These are phyloP conservation scores for Asarcornis scutulata DNA, from an alignment of 2,113 vertebrate genomes.

Conservation along the genomic window DNA sequence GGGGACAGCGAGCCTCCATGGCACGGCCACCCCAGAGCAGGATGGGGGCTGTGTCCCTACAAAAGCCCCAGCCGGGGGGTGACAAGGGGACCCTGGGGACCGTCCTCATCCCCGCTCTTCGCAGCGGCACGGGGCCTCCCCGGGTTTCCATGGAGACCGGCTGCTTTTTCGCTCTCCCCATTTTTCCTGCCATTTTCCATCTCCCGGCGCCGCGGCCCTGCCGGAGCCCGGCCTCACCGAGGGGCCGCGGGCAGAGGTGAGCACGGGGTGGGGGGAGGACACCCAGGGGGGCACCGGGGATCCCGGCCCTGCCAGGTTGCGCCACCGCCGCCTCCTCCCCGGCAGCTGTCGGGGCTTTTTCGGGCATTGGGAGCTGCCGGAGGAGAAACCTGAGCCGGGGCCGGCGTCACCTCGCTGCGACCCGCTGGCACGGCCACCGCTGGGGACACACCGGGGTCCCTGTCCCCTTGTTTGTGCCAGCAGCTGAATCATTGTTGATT, in stretches of 20 bases:
- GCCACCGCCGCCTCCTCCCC: not conserved
- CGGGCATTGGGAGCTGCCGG: not conserved
- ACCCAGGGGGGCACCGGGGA: not conserved
- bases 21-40: accelerated
- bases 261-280: not conserved
- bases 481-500: not conserved
- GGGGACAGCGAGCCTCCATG: accelerated
- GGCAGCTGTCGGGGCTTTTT: conserved; percentile 4
- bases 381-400: conserved; percentile 2
- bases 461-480: accelerated
- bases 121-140: not conserved
- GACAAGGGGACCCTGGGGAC: not conserved
- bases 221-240: not conserved
- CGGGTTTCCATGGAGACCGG: conserved; percentile 45
- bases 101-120: not conserved
- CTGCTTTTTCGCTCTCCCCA: not conserved
- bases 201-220: not conserved
- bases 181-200: not conserved
- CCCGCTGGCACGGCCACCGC: not conserved
- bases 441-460: not conserved
- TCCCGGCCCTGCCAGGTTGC: not conserved
- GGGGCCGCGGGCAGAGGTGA: conserved; percentile 15
- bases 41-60: accelerated
- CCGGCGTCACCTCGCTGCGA: not conserved
- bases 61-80: accelerated